Conservation (phyloP, 2,113 vertebrate genomes). For the Nothoprocta perdicaria region DNA sequence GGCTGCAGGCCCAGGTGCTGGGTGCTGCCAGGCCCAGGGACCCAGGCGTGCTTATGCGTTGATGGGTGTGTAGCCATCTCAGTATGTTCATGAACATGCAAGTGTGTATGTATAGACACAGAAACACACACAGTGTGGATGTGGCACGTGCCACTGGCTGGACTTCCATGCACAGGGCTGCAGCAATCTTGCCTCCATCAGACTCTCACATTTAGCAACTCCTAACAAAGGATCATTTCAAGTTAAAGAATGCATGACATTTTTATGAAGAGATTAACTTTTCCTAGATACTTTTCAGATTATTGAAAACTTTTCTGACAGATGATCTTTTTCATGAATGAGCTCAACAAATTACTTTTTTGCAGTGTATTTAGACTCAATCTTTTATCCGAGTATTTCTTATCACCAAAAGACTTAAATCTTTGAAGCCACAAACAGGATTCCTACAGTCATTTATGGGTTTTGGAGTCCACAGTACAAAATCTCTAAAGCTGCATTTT, state of each 20-base stretch:
- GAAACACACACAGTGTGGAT: neutral
- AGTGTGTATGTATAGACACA: neutral
- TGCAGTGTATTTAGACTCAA: neutral
- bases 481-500: neutral
- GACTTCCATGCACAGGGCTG: neutral
- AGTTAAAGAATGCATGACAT: neutral
- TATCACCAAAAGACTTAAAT: neutral
- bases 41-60: neutral
- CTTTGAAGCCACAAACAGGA: neutral
- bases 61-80: neutral
- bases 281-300: neutral
- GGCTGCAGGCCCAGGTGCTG: too few relatives aligned
- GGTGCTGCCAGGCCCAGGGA: too few relatives aligned
- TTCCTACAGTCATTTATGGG: neutral
- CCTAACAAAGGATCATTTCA: neutral
- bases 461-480: neutral
- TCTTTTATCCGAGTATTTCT: neutral
- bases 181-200: neutral
- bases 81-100: neutral
- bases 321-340: neutral
- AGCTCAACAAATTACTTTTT: neutral
- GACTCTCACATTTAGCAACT: neutral
- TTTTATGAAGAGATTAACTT: neutral
- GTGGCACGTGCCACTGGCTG: neutral
- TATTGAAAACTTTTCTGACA: neutral